These are phyloP conservation scores for Drosophila chauvacae DNA, from an alignment of 1,140 invertebrate species.

Conservation along the genomic window DNA sequence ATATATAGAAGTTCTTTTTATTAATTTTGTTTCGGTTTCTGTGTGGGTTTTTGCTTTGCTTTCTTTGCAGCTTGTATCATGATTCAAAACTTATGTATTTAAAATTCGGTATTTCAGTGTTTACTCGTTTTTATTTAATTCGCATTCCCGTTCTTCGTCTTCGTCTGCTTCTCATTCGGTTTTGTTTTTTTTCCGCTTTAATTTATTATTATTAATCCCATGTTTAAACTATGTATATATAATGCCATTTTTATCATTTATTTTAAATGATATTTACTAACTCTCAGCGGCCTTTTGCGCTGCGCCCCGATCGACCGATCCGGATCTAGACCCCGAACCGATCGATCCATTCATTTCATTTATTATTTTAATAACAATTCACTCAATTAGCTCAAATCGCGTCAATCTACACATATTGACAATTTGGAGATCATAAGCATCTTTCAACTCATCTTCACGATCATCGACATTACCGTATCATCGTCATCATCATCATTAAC, in stretches of 20 bases:
- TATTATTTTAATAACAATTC: slow-evolving; percentile 83
- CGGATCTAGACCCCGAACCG: slow-evolving; percentile 13
- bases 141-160: slow-evolving; percentile 26
- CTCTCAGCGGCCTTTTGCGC: slow-evolving; percentile 55
- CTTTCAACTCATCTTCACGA: slow-evolving; percentile 57
- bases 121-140: slow-evolving; percentile 63
- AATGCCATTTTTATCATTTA: slow-evolving; percentile 75
- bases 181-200: slow-evolving; percentile 45
- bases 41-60: slow-evolving; percentile 28
- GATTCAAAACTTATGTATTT: slow-evolving; percentile 57
- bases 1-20: slow-evolving; percentile 49
- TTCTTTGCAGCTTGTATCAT: slow-evolving; percentile 42
- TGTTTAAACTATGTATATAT: slow-evolving; percentile 83
- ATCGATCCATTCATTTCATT: slow-evolving; percentile 62
- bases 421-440: slow-evolving; percentile 72
- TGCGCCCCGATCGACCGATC: slow-evolving; percentile 46
- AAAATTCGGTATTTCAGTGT: slow-evolving; percentile 69
- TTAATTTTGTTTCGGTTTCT: slow-evolving; percentile 36
- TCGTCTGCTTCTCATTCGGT: slow-evolving; percentile 10
- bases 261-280: slow-evolving; percentile 80
- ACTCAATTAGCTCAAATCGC: slow-evolving; percentile 81
- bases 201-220: slow-evolving; percentile 74
- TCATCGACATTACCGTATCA: slow-evolving; percentile 41
- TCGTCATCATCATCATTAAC: slow-evolving; percentile 55
- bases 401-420: slow-evolving; percentile 78